Conservation (phyloP, 2,888 invertebrate genomes). For the Erebia ligea region DNA sequence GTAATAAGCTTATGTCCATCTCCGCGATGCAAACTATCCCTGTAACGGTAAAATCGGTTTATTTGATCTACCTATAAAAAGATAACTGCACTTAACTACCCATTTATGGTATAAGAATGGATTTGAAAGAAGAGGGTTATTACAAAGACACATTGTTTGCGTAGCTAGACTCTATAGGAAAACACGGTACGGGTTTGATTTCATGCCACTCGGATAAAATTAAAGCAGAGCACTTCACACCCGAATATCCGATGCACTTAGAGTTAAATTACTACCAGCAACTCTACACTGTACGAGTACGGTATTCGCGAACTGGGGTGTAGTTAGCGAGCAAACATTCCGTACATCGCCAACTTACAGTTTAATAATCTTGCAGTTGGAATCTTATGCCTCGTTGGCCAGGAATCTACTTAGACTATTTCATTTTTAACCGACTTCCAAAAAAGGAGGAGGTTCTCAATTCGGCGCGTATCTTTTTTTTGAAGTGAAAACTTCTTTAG, state of each 20-base stretch:
- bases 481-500: too few species aligned
- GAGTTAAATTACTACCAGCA: conserved; percentile 14
- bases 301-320: conserved; percentile 5
- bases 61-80: too few species aligned
- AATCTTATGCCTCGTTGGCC: too few species aligned
- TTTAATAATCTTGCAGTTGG: not conserved
- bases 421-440: too few species aligned
- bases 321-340: conserved; percentile 8
- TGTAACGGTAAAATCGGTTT: too few species aligned
- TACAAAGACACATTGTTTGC: conserved; percentile 1
- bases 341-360: not conserved
- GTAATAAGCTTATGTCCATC: too few species aligned
- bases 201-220: conserved; percentile 31
- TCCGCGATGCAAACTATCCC: too few species aligned
- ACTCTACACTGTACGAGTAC: not conserved
- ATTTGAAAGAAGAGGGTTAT: not conserved
- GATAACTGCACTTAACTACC: too few species aligned
- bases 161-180: conserved; percentile 1
- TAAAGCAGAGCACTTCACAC: conserved; percentile 33
- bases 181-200: conserved; percentile 19
- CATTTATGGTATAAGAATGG: too few species aligned
- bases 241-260: conserved; percentile 32
- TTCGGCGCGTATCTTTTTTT: too few species aligned
- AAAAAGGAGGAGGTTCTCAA: too few species aligned
- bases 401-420: too few species aligned